These are phyloP conservation scores for Bradypodion ventrale DNA, from an alignment of 2,797 vertebrate genomes.

Conservation along the genomic window DNA sequence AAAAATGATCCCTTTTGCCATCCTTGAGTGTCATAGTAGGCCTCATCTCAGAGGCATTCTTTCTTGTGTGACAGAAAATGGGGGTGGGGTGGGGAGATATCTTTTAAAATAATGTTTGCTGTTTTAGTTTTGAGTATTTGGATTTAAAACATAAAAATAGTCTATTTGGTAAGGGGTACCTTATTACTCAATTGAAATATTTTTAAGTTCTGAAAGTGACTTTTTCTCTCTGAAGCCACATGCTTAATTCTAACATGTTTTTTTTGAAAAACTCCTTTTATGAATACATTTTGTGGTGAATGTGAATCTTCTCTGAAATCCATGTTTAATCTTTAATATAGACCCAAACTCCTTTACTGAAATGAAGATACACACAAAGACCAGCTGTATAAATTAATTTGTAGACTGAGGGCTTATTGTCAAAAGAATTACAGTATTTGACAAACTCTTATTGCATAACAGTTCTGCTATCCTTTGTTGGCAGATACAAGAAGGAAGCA, in stretches of 20 bases:
- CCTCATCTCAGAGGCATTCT: neutral
- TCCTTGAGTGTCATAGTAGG: neutral
- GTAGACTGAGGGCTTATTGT: neutral
- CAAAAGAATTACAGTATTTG: neutral
- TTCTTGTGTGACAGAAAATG: neutral
- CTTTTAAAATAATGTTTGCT: neutral
- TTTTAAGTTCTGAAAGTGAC: neutral
- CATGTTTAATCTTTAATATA: neutral
- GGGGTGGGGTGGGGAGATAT: no score
- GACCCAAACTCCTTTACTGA: neutral
- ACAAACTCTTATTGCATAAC: neutral
- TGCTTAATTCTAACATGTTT: neutral
- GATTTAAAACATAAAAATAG: neutral
- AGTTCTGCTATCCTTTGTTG: neutral
- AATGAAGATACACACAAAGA: neutral
- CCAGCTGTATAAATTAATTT: neutral
- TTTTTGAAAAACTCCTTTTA: neutral
- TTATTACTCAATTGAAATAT: neutral
- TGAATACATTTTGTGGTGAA: neutral
- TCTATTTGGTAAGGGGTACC: neutral
- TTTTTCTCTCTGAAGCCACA: neutral
- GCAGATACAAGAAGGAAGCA: neutral
- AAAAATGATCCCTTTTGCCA: no score
- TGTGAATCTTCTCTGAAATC: neutral
- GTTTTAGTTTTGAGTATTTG: neutral